Evolutionary conservation across 2,797 vertebrate species (phyloP), one percentile per base, ranked within the genome.

Genomic region (Arctocebus calabarensis): DNA sequence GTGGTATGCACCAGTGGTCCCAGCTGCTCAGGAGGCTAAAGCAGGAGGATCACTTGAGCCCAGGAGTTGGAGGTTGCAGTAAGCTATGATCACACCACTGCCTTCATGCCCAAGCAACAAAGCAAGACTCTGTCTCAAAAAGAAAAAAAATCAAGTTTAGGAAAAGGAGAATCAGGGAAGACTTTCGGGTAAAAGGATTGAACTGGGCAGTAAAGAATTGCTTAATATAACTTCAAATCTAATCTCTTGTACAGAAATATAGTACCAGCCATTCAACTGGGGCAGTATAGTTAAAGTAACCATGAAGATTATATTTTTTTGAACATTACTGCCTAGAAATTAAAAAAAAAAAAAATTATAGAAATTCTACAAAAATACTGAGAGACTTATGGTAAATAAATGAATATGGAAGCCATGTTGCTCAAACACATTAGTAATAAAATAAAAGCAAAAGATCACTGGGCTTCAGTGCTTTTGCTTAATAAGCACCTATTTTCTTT

Each of bases 101-200:
- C 64, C 64, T 66, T 66, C 3, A n/a, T 66, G 32, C 32, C 32
- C 64, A 66, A 32, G 32, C 64, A 66, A 66, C 32, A 66, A 66
- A 66, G 32, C 1, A 66, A 66, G 64, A 66, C 7, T 6, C 64
- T 66, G 32, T 66, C 16, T 66, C 64, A 66, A 66, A 66, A 66
- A 66, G 32, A 64, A 64, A 66, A 66, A n/a, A 66, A 64, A 32
- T 14, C 5, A 32, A 32, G 32, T 17, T 66, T 66, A 66, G 10
- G 66, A 91, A 90, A 68, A n/a, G 27, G 9, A 92, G 7, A 86
- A 84, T 88, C 81, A 95, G n/a, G 81, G 32, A 84, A 75, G 57
- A 95, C 25, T 74, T 81, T 27, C 2, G 40, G 59, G 52, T 40
- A 40, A 88, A 91, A 61, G 27, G 91, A 91, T 14, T 48, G 23